Evolutionary conservation across 2,113 vertebrate species (phyloP).

Genomic region (Takifugu flavidus): DNA sequence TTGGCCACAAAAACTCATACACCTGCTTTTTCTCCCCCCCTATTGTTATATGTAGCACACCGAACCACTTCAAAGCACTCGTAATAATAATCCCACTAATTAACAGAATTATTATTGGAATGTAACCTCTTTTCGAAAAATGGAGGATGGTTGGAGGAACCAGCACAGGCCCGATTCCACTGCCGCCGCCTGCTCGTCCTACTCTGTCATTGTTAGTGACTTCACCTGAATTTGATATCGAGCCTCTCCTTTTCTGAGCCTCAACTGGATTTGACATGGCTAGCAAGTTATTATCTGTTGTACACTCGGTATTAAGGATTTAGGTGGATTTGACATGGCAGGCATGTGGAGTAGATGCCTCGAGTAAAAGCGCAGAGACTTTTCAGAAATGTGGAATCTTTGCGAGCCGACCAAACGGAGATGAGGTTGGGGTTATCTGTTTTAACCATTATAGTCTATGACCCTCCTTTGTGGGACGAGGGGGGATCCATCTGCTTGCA

Average conservation of each 20-base stretch:
- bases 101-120: constrained; percentile 74
- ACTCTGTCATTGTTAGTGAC: constrained; percentile 11
- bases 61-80: constrained; percentile 56
- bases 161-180: constrained; percentile 23
- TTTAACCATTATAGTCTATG: no score
- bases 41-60: constrained; percentile 64
- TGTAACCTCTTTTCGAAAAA: constrained; percentile 76
- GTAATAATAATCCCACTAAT: constrained; percentile 72
- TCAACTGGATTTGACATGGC: constrained; percentile 27
- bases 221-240: constrained; percentile 40
- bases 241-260: constrained; percentile 19
- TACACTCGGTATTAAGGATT: constrained; percentile 20
- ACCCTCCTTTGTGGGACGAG: no score
- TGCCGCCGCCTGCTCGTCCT: constrained; percentile 7
- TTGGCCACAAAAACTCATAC: background rate
- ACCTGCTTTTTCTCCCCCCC: background rate
- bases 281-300: background rate
- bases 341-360: constrained; percentile 6
- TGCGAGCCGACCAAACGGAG: background rate
- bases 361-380: constrained; percentile 3
- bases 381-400: constrained; percentile 1
- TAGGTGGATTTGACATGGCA: constrained; percentile 26
- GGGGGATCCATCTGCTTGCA: no score
- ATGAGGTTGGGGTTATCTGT: no score
- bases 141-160: constrained; percentile 42